Percentiles rank a stretch among this genome's conserved stretches.
Evolutionary conservation across 2,797 vertebrate genomes (phyloP).

Genomic region (Uromys caudimaculatus): DNA sequence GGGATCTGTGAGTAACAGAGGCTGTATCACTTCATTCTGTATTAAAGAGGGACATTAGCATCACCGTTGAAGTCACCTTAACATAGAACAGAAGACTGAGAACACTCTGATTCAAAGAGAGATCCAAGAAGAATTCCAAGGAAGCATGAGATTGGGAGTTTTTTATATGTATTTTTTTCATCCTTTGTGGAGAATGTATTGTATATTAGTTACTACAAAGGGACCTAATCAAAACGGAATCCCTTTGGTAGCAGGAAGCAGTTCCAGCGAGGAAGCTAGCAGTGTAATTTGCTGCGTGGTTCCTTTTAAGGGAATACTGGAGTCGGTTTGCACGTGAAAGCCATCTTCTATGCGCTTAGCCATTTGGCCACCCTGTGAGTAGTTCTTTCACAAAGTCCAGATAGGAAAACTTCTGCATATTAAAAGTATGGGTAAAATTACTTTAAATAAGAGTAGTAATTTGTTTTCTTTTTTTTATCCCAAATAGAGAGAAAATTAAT

Average conservation of each 20-base stretch:
- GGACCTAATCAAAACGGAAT: slow-evolving; percentile 34
- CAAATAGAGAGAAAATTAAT: neutral
- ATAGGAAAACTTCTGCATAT: neutral
- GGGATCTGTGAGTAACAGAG: neutral
- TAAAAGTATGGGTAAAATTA: neutral
- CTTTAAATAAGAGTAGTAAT: neutral
- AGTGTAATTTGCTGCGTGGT: neutral
- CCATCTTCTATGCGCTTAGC: neutral
- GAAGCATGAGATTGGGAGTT: neutral
- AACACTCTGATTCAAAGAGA: neutral
- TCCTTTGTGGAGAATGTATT: slow-evolving; percentile 21
- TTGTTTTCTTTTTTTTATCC: neutral
- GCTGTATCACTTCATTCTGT: slow-evolving; percentile 4
- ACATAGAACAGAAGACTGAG: neutral
- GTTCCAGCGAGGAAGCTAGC: slow-evolving; percentile 3
- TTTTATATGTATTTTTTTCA: neutral
- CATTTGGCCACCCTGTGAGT: neutral
- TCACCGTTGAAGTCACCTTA: slow-evolving; percentile 28
- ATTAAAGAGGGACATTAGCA: neutral
- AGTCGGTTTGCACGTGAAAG: slow-evolving; percentile 7
- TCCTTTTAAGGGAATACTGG: slow-evolving; percentile 8
- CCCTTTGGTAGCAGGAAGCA: slow-evolving; percentile 17
- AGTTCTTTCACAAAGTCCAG: slow-evolving; percentile 41
- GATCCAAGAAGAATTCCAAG: neutral
- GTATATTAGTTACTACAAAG: neutral